Conservation (phyloP, 35 echinoderm and acorn worm genomes). For the Heliocidaris tuberculata region DNA sequence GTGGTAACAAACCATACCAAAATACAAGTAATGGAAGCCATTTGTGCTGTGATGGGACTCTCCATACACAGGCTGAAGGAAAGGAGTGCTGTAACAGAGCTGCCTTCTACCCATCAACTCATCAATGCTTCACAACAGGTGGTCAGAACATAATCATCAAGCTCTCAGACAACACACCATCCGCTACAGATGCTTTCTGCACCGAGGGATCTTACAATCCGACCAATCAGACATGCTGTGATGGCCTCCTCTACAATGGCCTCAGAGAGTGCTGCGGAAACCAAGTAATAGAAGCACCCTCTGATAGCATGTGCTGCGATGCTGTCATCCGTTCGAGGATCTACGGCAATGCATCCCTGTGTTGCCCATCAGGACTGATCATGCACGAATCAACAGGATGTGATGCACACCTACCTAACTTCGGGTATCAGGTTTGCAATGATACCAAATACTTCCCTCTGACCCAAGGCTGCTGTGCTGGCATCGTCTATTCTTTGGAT, state of each 20-base stretch:
- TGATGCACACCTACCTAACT: neutral
- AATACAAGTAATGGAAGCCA: neutral
- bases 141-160: neutral
- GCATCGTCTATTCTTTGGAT: neutral
- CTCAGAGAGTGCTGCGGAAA: conserved; percentile 23
- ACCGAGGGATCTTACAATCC: neutral
- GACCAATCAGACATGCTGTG: conserved; percentile 34
- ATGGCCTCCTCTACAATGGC: conserved; percentile 37
- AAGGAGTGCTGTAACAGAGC: conserved; percentile 14
- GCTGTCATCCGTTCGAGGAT: neutral
- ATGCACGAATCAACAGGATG: neutral
- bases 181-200: neutral
- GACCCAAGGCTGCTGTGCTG: conserved; percentile 25
- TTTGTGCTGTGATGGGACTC: neutral
- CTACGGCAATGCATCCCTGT: neutral
- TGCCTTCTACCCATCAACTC: neutral
- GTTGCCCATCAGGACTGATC: conserved; percentile 22
- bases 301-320: neutral
- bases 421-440: neutral
- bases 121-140: conserved; percentile 26
- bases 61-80: neutral
- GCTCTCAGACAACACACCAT: neutral
- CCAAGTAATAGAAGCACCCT: neutral
- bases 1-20: conserved; percentile 17
- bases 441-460: neutral